phyloP scores from a whole-genome alignment of 2,888 invertebrate genomes.

The Eupithecia abbreviata region DNA sequence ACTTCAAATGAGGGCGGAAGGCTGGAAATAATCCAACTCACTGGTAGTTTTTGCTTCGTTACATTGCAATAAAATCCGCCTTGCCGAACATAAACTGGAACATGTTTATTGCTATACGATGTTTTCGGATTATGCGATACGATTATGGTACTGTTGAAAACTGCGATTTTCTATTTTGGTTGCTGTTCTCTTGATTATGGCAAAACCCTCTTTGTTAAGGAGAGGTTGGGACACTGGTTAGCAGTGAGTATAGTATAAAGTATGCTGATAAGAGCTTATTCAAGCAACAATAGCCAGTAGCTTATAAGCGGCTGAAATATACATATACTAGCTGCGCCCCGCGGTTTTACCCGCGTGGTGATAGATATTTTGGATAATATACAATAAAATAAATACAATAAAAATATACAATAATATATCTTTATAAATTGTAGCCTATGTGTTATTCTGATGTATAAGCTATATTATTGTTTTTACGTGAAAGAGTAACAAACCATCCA shows the following conservation, averaged over 20 bases:
- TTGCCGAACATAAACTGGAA: conserved; percentile 52
- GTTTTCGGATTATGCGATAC: conserved; percentile 16
- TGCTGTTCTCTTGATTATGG: not conserved
- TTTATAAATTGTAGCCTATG: too few relatives aligned
- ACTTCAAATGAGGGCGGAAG: conserved; percentile 70
- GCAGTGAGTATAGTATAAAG: not conserved
- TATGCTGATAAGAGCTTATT: not conserved
- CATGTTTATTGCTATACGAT: conserved; percentile 40
- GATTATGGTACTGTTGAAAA: conserved; percentile 14
- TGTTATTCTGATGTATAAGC: too few relatives aligned
- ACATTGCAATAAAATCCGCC: conserved; percentile 62
- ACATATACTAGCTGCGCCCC: not conserved
- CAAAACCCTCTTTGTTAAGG: not conserved
- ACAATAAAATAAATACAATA: too few relatives aligned
- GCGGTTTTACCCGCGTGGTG: too few relatives aligned
- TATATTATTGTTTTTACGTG: too few relatives aligned
- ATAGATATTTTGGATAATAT: too few relatives aligned
- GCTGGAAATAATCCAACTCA: conserved; percentile 76
- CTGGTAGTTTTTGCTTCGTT: conserved; percentile 66
- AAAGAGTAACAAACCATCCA: too few relatives aligned
- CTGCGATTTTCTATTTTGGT: conserved; percentile 18
- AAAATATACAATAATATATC: too few relatives aligned
- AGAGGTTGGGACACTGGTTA: not conserved
- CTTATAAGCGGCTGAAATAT: not conserved
- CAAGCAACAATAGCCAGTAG: not conserved